Evolutionary conservation across 2,888 invertebrate genomes (phyloP).

Genomic region (Didymodactylos carnosus): DNA sequence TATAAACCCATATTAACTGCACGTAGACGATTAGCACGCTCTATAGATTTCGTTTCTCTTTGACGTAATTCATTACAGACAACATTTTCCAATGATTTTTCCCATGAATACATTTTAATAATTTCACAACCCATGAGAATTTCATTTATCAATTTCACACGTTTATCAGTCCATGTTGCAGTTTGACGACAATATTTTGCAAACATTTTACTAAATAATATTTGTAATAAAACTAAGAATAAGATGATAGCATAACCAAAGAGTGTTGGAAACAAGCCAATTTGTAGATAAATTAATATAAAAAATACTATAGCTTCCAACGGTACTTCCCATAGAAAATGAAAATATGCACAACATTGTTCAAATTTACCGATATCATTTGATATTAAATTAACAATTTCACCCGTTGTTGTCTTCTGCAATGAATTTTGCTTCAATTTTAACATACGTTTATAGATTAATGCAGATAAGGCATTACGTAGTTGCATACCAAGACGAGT

Average conservation of each 20-base stretch:
- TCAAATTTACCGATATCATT: conserved; percentile 85
- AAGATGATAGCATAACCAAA: conserved; percentile 59
- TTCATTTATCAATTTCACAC: conserved; percentile 81
- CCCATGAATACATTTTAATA: conserved; percentile 90
- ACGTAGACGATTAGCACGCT: conserved; percentile 40
- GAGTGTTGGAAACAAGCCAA: conserved; percentile 41
- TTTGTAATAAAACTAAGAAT: conserved; percentile 62
- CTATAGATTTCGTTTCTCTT: conserved; percentile 37
- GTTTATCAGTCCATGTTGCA: conserved; percentile 63
- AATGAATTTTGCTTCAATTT: no score
- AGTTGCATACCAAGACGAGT: conserved; percentile 53
- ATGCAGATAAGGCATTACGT: conserved; percentile 56
- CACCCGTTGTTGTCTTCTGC: conserved; percentile 67
- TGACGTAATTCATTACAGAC: conserved; percentile 55
- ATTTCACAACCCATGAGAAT: conserved; percentile 77
- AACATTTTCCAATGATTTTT: conserved; percentile 65
- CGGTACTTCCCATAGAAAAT: conserved; percentile 76
- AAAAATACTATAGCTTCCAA: conserved; percentile 58
- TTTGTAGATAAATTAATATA: conserved; percentile 40
- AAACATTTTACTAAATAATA: conserved; percentile 38
- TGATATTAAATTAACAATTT: conserved; percentile 73
- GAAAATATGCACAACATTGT: conserved; percentile 39
- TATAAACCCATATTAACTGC: conserved; percentile 48
- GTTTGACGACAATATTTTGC: conserved; percentile 43
- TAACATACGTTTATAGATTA: conserved; percentile 63